phyloP scores from a whole-genome alignment of 2,888 invertebrate genomes.

The Perizoma flavofasciatum region DNA sequence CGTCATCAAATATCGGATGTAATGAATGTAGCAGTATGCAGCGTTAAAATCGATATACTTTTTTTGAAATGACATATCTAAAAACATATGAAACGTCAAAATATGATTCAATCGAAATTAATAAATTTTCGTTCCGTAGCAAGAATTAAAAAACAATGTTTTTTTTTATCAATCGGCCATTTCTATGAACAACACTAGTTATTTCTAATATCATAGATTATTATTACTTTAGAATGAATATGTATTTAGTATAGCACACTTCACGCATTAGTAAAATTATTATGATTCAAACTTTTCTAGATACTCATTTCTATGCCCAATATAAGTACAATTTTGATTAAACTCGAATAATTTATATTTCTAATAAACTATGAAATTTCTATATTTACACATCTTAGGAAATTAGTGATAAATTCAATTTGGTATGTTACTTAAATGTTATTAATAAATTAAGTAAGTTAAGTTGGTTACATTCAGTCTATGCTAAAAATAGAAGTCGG shows the following conservation, averaged over 20 bases:
- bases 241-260: slow-evolving; percentile 13
- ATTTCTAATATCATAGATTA: background rate
- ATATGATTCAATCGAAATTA: no score
- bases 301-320: slow-evolving; percentile 8
- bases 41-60: no score
- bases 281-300: slow-evolving; percentile 9
- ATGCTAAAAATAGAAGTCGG: slow-evolving; percentile 65
- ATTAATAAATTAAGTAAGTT: slow-evolving; percentile 62
- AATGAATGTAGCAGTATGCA: no score
- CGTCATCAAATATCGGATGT: background rate
- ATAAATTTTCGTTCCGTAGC: no score
- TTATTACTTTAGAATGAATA: background rate
- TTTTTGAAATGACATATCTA: no score
- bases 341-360: slow-evolving; percentile 13
- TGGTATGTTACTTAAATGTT: slow-evolving; percentile 70
- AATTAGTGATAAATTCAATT: slow-evolving; percentile 55
- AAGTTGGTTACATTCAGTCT: slow-evolving; percentile 59
- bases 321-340: slow-evolving; percentile 36
- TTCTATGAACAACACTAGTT: slow-evolving; percentile 3
- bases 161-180: slow-evolving; percentile 9
- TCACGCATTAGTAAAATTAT: slow-evolving; percentile 7
- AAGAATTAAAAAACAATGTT: background rate
- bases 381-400: background rate
- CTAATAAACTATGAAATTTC: background rate
- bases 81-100: no score